phyloP scores from a whole-genome alignment of 1,140 invertebrate species.

The Diploscapter pachys region DNA sequence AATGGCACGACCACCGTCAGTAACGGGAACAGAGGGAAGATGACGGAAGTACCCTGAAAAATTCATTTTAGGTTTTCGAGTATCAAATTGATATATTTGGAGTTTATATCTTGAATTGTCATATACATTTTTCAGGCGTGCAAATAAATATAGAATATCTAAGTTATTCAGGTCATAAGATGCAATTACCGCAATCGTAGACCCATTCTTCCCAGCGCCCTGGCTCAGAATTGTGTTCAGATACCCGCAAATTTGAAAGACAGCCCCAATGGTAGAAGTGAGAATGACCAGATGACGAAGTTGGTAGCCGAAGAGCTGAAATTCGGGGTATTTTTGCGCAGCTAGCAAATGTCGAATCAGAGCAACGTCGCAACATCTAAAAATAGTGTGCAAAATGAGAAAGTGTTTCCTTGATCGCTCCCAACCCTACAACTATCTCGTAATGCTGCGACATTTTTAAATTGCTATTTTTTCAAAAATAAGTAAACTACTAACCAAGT shows the following conservation, averaged over 20 bases:
- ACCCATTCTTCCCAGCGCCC: constrained; percentile 93
- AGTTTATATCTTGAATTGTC: not conserved
- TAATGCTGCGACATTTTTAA: not conserved
- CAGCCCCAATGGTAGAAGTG: constrained; percentile 25
- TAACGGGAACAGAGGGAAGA: not conserved
- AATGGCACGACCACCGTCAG: constrained; percentile 82
- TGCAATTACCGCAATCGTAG: constrained; percentile 74
- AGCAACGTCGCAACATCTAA: too few relatives aligned
- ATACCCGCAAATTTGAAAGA: constrained; percentile 49
- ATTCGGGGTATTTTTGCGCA: too few relatives aligned
- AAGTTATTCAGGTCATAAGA: too few relatives aligned
- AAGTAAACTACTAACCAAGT: constrained; percentile 65
- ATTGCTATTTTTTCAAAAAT: constrained; percentile 5
- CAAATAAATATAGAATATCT: constrained; percentile 10
- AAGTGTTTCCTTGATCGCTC: too few relatives aligned
- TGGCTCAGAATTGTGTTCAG: constrained; percentile 69
- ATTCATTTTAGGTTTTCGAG: not conserved
- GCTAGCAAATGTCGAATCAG: too few relatives aligned
- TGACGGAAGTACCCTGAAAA: constrained; percentile 1
- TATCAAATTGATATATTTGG: not conserved
- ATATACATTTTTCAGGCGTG: not conserved
- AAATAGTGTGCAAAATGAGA: too few relatives aligned
- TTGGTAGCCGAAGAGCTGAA: constrained; percentile 43
- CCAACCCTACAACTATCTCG: too few relatives aligned
- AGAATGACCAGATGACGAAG: constrained; percentile 41